Evolutionary conservation across 2,888 invertebrate genomes (phyloP).

Genomic region (Lysandra coridon): DNA sequence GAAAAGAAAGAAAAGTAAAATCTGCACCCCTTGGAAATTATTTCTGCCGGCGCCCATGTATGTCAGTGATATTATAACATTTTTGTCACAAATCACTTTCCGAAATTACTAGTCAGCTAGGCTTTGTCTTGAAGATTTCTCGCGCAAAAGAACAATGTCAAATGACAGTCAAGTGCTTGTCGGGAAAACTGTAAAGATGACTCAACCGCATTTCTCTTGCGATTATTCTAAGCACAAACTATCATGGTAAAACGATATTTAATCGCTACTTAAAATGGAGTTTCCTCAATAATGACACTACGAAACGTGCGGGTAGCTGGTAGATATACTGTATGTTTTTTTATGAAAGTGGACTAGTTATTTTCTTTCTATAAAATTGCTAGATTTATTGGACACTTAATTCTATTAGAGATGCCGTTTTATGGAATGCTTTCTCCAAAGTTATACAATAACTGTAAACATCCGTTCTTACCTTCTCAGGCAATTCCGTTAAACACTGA

Average conservation of each 20-base stretch:
- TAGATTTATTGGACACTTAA: constrained; percentile 1
- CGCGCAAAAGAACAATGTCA: constrained; percentile 8
- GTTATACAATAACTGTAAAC: constrained; percentile 79
- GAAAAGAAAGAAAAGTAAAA: no score
- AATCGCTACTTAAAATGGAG: neutral
- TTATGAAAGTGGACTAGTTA: neutral
- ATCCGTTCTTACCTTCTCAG: constrained; percentile 75
- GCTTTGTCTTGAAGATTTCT: neutral
- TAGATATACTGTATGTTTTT: neutral
- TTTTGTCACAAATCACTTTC: neutral
- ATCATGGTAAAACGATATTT: constrained; percentile 37
- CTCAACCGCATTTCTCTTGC: constrained; percentile 68
- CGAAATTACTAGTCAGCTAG: neutral
- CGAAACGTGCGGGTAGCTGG: neutral
- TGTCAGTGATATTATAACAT: no score
- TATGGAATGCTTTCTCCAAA: constrained; percentile 50
- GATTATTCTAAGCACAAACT: constrained; percentile 67
- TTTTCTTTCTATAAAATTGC: neutral
- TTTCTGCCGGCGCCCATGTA: no score
- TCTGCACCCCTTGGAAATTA: no score
- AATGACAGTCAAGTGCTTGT: neutral
- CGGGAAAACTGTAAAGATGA: constrained; percentile 60
- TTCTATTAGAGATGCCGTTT: constrained; percentile 34
- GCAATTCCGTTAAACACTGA: constrained; percentile 77
- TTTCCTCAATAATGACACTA: neutral